Evolutionary conservation across 2,888 invertebrate species (phyloP).

Genomic region (Dynastes grantii): DNA sequence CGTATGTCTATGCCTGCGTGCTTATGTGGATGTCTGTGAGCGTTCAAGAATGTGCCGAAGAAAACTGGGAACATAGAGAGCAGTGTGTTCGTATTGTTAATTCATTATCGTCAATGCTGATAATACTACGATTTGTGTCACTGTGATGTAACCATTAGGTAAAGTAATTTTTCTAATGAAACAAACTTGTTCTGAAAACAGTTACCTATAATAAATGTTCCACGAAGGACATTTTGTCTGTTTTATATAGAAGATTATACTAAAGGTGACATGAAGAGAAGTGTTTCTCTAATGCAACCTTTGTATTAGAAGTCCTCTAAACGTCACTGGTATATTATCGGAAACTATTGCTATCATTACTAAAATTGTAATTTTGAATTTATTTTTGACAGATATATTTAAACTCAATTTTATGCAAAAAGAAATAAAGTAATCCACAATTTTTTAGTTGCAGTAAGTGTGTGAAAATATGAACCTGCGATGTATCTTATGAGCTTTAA

Average conservation of each 20-base stretch:
- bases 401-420: no score
- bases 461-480: no score
- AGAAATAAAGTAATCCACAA: no score
- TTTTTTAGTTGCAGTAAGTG: no score
- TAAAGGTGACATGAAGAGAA: slow-evolving; percentile 12
- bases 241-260: slow-evolving; percentile 35
- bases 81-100: slow-evolving; percentile 40
- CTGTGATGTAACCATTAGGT: slow-evolving; percentile 43
- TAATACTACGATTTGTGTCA: slow-evolving; percentile 48
- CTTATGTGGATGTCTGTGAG: slow-evolving; percentile 12
- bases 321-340: not conserved
- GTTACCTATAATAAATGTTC: slow-evolving; percentile 41
- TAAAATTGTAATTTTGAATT: no score
- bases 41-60: slow-evolving; percentile 41
- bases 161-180: slow-evolving; percentile 47
- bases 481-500: no score
- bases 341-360: no score
- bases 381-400: no score
- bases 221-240: slow-evolving; percentile 27
- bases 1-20: slow-evolving; percentile 20
- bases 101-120: slow-evolving; percentile 45
- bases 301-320: not conserved
- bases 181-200: slow-evolving; percentile 45
- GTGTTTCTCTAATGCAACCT: slow-evolving; percentile 21
- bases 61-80: slow-evolving; percentile 38